Base-by-base conservation (phyloP, 2,888 invertebrate species). In the Yponomeuta evonymella region DNA sequence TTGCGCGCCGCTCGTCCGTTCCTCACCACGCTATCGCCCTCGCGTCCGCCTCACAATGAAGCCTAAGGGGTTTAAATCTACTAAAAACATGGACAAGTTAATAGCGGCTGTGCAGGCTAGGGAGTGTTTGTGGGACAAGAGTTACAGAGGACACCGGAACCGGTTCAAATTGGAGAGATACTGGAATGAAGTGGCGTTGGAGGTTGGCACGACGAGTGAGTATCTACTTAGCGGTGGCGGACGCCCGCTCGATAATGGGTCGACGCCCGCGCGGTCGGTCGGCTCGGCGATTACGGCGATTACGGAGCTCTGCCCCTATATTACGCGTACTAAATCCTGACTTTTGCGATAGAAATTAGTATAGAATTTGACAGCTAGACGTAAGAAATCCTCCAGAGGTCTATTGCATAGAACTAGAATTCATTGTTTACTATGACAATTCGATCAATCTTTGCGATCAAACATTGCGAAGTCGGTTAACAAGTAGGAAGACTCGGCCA, bases 31-130 rank as follows among this genome's bases (percentile, higher is more conserved):
- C 89, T 80, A 73, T 79, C 84, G 86, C 84, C 80, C 75, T 79
- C 80, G 77, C 78, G 81, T 80, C 77, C 83, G 80, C 75, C 81
- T 85, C 75, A 90, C 90, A 73, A 75, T 75, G n/a, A 82, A 80
- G 81, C 78, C 79, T 70, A 88, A 86, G 78, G 87, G 88, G 72
- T 83, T 85, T 69, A 79, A 88, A 48, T 82, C 87, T 67, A 71
- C 33, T 8, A 89, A 90, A 74, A 89, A 90, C 73, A 89, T 90
- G 89, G 90, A 91, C 75, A 90, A 87, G 75, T 83, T 91, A 0
- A 91, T 92, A 69, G 88, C 87, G n/a, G 91, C 92, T 71, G 92
- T 92, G 66, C 92, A 92, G 73, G 90, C 90, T 2, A 82, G 92
- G 70, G 92, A 92, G 74, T 90, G 90, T 76, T 77, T 90, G 64